Base-by-base conservation (phyloP, 2,888 invertebrate species). In the Drosophila subsilvestris region DNA sequence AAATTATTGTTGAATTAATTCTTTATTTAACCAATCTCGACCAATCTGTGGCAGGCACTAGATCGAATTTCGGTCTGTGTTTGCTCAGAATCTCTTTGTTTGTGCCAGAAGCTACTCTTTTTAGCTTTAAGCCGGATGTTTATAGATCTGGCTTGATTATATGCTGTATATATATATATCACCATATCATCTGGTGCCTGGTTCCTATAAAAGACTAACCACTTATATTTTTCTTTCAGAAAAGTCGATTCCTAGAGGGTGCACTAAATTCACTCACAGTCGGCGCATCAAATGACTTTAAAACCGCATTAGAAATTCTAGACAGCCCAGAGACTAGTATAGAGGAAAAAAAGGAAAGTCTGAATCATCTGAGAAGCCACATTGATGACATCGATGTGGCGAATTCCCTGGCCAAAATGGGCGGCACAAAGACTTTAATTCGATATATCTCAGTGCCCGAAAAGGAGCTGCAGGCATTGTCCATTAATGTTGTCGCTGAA, bases 401-500 rank as follows among this genome's bases (percentile, higher is more conserved):
- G 1, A 83, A 87, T 44, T 65, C 86, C 0, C 70, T 83, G 49
- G 88, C 88, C 0, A 83, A 83, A 62, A 29, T 63, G 8, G 83
- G 88, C 17, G 89, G 88, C 12, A 66, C 68, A 3, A 37, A 47
- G 6, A 51, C 56, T 0, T 6, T 83, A 45, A 53, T 81, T 7
- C 67, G 72, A 4, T 68, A 51, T 10, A 62, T 81, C 10, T 57
- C 50, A 17, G 27, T 42, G 25, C 53, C 65, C 2, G 94, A 95
- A 78, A 91, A 93, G 0, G 93, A 93, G 18, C 93, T 98, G 0
- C 93, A 96, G 42, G 93, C 94, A 68, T 92, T 93, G 44, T 94
- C 95, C 2, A 95, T 96, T 12, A 93, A 95, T 29, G 92, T 97
- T 14, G 92, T 98, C 3, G 97, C 96, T 0, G 96, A 95, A 82